Evolutionary conservation across 2,888 invertebrate species (phyloP).

Genomic region (Alloplasta piceator): DNA sequence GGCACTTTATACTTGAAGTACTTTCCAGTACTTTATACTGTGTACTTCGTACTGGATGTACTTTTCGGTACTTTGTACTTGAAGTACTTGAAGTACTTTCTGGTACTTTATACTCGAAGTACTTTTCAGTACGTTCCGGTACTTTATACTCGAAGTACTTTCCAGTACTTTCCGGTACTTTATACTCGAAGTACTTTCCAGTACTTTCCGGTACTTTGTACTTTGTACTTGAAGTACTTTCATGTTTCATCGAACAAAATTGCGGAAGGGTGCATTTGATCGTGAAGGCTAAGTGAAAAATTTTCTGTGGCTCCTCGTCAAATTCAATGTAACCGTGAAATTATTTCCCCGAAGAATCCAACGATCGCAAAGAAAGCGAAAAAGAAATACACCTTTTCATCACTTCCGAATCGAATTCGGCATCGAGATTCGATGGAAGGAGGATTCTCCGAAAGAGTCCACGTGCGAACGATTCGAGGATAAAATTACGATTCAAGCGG

Average conservation of each 20-base stretch:
- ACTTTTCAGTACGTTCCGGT: too few species aligned
- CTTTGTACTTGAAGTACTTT: too few species aligned
- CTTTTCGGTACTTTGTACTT: too few species aligned
- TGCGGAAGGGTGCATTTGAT: constrained; percentile 30
- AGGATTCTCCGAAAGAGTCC: constrained; percentile 38
- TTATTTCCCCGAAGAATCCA: constrained; percentile 24
- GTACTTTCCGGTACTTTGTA: too few species aligned
- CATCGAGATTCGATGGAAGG: constrained; percentile 27
- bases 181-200: too few species aligned
- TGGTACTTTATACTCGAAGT: too few species aligned
- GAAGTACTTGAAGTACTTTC: too few species aligned
- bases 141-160: too few species aligned
- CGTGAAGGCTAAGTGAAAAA: constrained; percentile 39
- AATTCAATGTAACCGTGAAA: constrained; percentile 42
- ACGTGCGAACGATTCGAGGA: constrained; percentile 62
- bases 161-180: too few species aligned
- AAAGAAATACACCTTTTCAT: constrained; percentile 15
- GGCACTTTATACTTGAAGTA: too few species aligned
- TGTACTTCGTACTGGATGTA: too few species aligned
- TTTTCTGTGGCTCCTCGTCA: constrained; percentile 8
- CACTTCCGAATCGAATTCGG: constrained; percentile 44
- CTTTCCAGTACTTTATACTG: too few species aligned
- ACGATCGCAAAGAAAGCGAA: background rate
- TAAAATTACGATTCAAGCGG: constrained; percentile 78
- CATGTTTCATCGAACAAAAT: background rate